A percentile compares a stretch with the other conserved stretches of the same genome.
phyloP scores from a whole-genome alignment of 2,113 vertebrate species.

The Nerophis lumbriciformis region DNA sequence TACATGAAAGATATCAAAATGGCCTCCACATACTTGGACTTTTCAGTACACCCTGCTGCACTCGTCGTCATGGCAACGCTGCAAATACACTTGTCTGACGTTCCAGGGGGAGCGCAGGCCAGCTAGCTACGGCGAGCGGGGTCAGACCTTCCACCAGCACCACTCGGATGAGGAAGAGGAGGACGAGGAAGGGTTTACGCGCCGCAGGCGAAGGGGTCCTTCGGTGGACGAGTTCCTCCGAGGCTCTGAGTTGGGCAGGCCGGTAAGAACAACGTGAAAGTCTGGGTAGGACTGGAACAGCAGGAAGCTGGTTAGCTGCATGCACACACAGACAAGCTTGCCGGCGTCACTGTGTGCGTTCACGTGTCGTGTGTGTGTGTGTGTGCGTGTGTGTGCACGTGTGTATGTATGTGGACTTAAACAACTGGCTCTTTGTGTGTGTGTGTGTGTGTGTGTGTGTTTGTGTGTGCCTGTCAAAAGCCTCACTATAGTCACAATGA shows the following conservation, averaged over 20 bases:
- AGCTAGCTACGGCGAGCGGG: conserved; percentile 60
- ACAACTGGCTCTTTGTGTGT: conserved; percentile 59
- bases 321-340: conserved; percentile 38
- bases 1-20: too few species aligned
- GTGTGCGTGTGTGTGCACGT: conserved; percentile 36
- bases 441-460: conserved; percentile 52
- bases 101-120: conserved; percentile 80
- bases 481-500: conserved; percentile 87
- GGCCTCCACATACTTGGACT: too few species aligned
- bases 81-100: not conserved
- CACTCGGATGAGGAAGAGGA: conserved; percentile 85
- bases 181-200: conserved; percentile 83
- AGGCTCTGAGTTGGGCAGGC: conserved; percentile 89
- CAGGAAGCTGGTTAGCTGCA: conserved; percentile 35
- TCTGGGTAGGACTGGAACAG: not conserved
- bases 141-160: conserved; percentile 69
- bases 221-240: conserved; percentile 94
- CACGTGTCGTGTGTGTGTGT: conserved; percentile 39
- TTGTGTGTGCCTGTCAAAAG: conserved; percentile 65
- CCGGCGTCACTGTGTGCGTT: conserved; percentile 26
- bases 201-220: conserved; percentile 77
- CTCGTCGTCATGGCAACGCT: not conserved
- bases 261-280: conserved; percentile 66
- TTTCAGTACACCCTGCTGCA: not conserved
- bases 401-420: conserved; percentile 56